A percentile compares a stretch with the other conserved stretches of the same genome.
These are phyloP conservation scores for Cantharis lateralis DNA, from an alignment of 2,888 invertebrate species.

Conservation along the genomic window DNA sequence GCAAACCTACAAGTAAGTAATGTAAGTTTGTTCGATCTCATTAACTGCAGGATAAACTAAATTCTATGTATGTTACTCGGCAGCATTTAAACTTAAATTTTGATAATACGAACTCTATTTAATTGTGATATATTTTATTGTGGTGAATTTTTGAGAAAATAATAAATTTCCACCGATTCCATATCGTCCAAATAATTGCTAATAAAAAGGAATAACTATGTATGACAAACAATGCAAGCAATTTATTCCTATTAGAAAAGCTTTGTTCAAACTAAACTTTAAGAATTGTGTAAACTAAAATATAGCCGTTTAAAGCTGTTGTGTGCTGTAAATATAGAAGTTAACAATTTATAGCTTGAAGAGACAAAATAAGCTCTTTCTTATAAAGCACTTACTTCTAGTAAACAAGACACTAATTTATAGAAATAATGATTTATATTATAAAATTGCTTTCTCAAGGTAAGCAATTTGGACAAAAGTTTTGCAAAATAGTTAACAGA, in stretches of 20 bases:
- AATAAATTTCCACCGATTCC: neutral
- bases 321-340: neutral
- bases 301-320: neutral
- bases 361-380: neutral
- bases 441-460: neutral
- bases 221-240: neutral
- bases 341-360: neutral
- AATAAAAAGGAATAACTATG: neutral
- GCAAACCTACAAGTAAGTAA: neutral
- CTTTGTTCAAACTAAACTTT: neutral
- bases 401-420: neutral
- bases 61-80: too few relatives aligned
- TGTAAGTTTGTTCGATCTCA: neutral
- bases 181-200: neutral
- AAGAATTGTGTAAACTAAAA: neutral
- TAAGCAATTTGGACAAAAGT: neutral
- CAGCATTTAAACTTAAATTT: neutral
- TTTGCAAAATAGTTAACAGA: neutral
- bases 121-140: neutral
- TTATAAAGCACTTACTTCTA: neutral
- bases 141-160: neutral
- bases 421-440: neutral
- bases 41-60: neutral
- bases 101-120: neutral
- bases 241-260: neutral